Evolutionary conservation across 2,113 vertebrate species (phyloP), one percentile per base, ranked within the genome.

Genomic region (Melanotaenia duboulayi): DNA sequence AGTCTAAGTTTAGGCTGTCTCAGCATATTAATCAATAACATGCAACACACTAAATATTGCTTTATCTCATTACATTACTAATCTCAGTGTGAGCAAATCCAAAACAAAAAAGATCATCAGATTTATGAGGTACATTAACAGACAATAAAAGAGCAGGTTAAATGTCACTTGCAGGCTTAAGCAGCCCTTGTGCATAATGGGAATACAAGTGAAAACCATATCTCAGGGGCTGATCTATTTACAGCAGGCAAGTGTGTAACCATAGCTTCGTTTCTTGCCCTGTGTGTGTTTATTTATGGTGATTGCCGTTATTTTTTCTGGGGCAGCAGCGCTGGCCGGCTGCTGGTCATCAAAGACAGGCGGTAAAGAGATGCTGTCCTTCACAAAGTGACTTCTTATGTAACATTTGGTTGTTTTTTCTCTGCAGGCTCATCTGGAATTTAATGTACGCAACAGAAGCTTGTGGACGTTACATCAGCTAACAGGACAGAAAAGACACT

Each of bases 321-420:
- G 44, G 75, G 67, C 55, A 55, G 46, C 19, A 25, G 57, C 58
- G 65, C 72, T 49, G 11, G 40, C 25, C 56, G 66, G 35, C 42
- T 81, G 68, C 65, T 76, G 60, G 74, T 85, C 62, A 58, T 65
- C 28, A 40, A 62, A 63, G 71, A 28, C 66, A 61, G 56, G 55
- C 81, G 1, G 63, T 52, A 28, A 56, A 54, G 71, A 84, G 55
- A 72, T 67, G 65, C 58, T 76, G 71, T 67, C 78, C 78, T 52
- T 82, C 54, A 77, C 76, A 54, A 20, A 16, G 66, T 22, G 42
- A 50, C 58, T 6, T 57, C 76, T 84, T 87, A 86, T 73, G 51
- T 86, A 89, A 87, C 46, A 32, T 8, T 24, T 14, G 58, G 56
- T 0, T 74, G 51, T 74, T 50, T 68, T 71, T 64, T 62, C 42